Evolutionary conservation across 2,113 vertebrate genomes (phyloP), one percentile per base, ranked within the genome.

Genomic region (Phrynosoma platyrhinos): DNA sequence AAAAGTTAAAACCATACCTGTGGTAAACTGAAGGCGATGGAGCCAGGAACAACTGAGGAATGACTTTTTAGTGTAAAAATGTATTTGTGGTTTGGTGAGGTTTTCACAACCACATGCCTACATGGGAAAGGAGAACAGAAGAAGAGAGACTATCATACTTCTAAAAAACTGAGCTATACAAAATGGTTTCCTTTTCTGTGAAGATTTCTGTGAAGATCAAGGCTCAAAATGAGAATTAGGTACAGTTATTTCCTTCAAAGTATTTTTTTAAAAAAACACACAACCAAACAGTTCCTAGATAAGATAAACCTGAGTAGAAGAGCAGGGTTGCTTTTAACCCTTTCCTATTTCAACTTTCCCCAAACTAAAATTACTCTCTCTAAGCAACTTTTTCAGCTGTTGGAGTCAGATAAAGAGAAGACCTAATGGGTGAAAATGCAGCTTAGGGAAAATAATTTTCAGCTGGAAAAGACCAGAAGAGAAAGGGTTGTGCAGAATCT

Each of bases 1-100:
- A 21, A 13, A 27, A 84, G 47, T 40, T 0, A 74, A 23, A 0
- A 2, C 0, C 12, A 78, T 97, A 99, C 99, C 98, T 99, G 99
- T 0, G 98, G 98, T 87, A 99, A 94, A 91, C 98, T 99, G 97
- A 99, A 99, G 1, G 97, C 98, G 0, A 99, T 98, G 92, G 95
- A 97, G 86, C 98, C 98, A 0, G 96, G 90, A 47, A 96, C 95
- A 7, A 99, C 97, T 0, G 97, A 97, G 1, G 96, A 87, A 53
- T 99, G 97, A 0, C 91, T 98, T 94, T 94, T 98, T 93, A 99
- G 92, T 0, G 98, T 99, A 92, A 99, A 99, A 58, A 98, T 97
- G 83, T 97, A 99, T 89, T 96, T 98, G 94, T 98, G 98, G 84
- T 94, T 97, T 87, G 98, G 98, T 36, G 96, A 97, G 55, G 98